Conservation (phyloP, 2,797 vertebrate species). For the Lepus oiostolus region DNA sequence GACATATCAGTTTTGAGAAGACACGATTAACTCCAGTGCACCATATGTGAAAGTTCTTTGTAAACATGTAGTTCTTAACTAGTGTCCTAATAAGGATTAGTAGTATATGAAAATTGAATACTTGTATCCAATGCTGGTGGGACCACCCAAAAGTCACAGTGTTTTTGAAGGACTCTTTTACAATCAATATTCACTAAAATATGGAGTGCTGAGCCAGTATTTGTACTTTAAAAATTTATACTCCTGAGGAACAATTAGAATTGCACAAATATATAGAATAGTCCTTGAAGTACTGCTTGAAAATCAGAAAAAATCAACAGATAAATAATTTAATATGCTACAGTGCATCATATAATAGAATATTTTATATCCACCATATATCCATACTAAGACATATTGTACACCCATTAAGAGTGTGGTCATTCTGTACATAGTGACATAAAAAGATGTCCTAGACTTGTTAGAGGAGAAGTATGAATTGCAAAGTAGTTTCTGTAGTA, state of each 20-base stretch:
- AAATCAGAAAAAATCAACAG: neutral
- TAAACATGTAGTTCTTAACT: neutral
- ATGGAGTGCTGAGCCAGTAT: neutral
- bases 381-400: neutral
- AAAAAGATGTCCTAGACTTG: neutral
- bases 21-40: neutral
- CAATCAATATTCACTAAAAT: neutral
- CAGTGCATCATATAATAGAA: neutral
- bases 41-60: conserved; percentile 25
- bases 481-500: neutral
- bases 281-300: neutral
- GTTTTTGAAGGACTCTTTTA: neutral
- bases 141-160: neutral
- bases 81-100: neutral
- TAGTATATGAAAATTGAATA: neutral
- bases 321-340: neutral
- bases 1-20: neutral
- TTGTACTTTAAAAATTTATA: conserved; percentile 27
- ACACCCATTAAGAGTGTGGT: neutral
- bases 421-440: neutral
- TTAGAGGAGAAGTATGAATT: neutral
- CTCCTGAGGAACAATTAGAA: neutral
- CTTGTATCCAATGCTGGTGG: neutral
- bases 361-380: neutral
- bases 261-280: neutral